Percentiles rank a stretch among this genome's conserved stretches.
Evolutionary conservation across 2,888 invertebrate genomes (phyloP).

Genomic region (Drosophila barbarae): DNA sequence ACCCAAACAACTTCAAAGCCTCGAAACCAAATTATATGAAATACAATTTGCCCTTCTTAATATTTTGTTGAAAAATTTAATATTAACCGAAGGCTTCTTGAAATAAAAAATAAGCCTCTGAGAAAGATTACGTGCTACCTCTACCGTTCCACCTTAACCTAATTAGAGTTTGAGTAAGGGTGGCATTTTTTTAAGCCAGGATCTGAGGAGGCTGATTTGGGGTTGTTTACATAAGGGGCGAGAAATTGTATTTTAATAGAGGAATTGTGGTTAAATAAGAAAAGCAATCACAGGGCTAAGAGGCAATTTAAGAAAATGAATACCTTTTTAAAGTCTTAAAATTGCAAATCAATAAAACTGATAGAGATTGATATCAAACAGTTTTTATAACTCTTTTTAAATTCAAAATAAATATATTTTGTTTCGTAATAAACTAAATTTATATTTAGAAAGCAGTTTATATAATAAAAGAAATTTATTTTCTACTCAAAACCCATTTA

Average conservation of each 20-base stretch:
- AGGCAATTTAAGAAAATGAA: not conserved
- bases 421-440: not conserved
- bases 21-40: constrained; percentile 45
- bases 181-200: not conserved
- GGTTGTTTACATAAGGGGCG: constrained; percentile 12
- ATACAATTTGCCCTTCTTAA: constrained; percentile 19
- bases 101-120: constrained; percentile 15
- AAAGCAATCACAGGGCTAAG: not conserved
- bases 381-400: no score
- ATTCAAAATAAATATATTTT: no score
- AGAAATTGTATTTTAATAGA: constrained; percentile 17
- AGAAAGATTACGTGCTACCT: constrained; percentile 16
- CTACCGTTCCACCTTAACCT: constrained; percentile 27
- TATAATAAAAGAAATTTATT: not conserved
- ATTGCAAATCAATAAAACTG: no score
- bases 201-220: constrained; percentile 6
- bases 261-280: constrained; percentile 16
- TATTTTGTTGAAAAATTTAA: constrained; percentile 41
- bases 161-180: constrained; percentile 28
- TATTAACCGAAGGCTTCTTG: constrained; percentile 34
- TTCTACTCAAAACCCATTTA: not conserved
- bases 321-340: not conserved
- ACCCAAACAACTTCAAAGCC: constrained; percentile 50
- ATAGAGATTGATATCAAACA: not conserved
- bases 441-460: not conserved